Conservation (phyloP, 1,140 invertebrate genomes). For the Pinna nobilis region DNA sequence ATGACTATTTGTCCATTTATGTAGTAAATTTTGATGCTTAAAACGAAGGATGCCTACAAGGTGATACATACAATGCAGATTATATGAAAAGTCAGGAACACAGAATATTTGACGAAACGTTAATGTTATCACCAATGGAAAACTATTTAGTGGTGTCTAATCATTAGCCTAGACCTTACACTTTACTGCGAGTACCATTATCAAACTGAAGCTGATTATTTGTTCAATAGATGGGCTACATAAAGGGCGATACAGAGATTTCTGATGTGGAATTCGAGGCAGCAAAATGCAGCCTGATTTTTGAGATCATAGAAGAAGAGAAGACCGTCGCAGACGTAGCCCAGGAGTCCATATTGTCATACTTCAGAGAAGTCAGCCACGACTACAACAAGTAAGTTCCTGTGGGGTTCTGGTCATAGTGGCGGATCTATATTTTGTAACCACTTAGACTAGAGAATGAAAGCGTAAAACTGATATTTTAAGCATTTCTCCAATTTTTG, state of each 20-base stretch:
- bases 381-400: constrained; percentile 81
- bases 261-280: constrained; percentile 86
- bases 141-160: no score
- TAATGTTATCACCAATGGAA: no score
- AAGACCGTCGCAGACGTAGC: constrained; percentile 85
- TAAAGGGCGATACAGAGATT: constrained; percentile 80
- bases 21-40: no score
- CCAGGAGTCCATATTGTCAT: constrained; percentile 82
- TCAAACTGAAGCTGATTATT: no score
- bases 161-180: no score
- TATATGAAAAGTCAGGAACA: no score
- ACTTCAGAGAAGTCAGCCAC: constrained; percentile 82
- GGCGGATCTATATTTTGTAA: neutral
- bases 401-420: neutral
- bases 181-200: no score
- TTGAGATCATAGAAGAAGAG: constrained; percentile 87
- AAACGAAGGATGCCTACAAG: no score
- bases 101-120: no score
- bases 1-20: no score
- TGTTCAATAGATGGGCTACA: constrained; percentile 80
- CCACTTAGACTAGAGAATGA: neutral
- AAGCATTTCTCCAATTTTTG: neutral
- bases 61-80: no score
- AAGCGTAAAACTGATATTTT: neutral
- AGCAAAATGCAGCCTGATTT: constrained; percentile 89